These are phyloP conservation scores for Astreopora myriophthalma DNA, from an alignment of 64 coral and sea anemone species.

Conservation along the genomic window DNA sequence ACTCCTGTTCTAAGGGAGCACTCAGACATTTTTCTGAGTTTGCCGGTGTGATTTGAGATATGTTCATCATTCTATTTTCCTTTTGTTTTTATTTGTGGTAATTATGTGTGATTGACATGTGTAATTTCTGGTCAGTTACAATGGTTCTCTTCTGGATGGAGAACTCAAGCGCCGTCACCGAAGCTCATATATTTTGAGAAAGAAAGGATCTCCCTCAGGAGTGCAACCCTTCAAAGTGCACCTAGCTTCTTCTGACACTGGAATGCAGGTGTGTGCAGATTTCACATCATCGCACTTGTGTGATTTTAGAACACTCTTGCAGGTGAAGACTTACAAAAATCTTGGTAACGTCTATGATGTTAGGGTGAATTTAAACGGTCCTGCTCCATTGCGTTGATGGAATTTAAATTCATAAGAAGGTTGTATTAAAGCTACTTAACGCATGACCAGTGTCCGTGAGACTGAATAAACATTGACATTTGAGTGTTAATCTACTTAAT, in stretches of 20 bases:
- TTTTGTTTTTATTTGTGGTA: too few relatives aligned
- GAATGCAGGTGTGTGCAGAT: conserved; percentile 79
- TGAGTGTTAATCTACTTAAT: too few relatives aligned
- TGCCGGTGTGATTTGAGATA: too few relatives aligned
- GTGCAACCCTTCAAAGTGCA: conserved; percentile 89
- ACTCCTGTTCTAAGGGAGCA: too few relatives aligned
- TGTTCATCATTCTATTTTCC: too few relatives aligned
- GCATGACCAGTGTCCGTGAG: too few relatives aligned
- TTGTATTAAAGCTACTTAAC: too few relatives aligned
- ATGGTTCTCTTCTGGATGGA: conserved; percentile 72
- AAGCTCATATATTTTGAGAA: conserved; percentile 74
- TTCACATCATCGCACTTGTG: not conserved
- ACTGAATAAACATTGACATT: too few relatives aligned
- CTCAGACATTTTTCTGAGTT: too few relatives aligned
- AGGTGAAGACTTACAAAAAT: not conserved
- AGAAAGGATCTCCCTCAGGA: conserved; percentile 81
- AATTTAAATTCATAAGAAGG: too few relatives aligned
- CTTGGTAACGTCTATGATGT: not conserved
- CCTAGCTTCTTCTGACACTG: conserved; percentile 85
- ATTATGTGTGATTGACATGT: not conserved
- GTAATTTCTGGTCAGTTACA: conserved; percentile 69
- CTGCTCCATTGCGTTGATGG: too few relatives aligned
- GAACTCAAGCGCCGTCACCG: conserved; percentile 57
- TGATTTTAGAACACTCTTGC: not conserved
- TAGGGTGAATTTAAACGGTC: too few relatives aligned